Evolutionary conservation across 1,140 invertebrate genomes (phyloP), one percentile per base, ranked within the genome.

Genomic region (Trypoxylus dichotomus): DNA sequence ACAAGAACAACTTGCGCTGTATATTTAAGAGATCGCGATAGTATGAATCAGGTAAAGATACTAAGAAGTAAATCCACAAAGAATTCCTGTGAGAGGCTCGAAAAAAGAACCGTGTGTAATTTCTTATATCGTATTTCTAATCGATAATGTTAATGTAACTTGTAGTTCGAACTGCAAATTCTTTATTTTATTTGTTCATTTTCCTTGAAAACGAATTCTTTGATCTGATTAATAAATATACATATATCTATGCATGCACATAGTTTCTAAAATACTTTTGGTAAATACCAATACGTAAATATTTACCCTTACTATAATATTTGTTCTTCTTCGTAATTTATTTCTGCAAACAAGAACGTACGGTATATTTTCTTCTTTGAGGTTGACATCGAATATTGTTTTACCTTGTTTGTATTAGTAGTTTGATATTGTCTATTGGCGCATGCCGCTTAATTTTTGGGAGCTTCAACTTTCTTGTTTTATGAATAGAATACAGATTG

Each of bases 401-500:
- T 68, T 54, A 2, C 19, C 19, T n/a, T 54, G n/a, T 19, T 54
- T 63, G 25, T 29, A 24, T 24, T 58, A 58, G 27, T 27, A 25
- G 21, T 68, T 68, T 27, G 24, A 24, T 27, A 24, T 68, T 68
- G 60, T 68, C 27, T 29, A 5, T 29, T 68, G 24, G 27, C 25
- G 60, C 60, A 68, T 68, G 60, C 60, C 15, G 60, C 60, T 68
- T 68, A 27, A 15, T 68, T 68, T 68, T 54, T 68, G 27, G 24
- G 60, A 68, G 60, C 60, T 68, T 68, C 27, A 24, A 27, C 1
- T 68, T 8, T 68, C 47, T n/a, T n/a, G 6, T 19, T 13, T 6
- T 37, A 37, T 37, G 5, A n/a, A 47, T 47, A n/a, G 19, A 68
- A 27, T 27, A 68, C 11, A 37, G 10, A 37, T 37, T 37, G 32